Conservation (phyloP, 1,140 invertebrate genomes). For the Ganaspis sp. region DNA sequence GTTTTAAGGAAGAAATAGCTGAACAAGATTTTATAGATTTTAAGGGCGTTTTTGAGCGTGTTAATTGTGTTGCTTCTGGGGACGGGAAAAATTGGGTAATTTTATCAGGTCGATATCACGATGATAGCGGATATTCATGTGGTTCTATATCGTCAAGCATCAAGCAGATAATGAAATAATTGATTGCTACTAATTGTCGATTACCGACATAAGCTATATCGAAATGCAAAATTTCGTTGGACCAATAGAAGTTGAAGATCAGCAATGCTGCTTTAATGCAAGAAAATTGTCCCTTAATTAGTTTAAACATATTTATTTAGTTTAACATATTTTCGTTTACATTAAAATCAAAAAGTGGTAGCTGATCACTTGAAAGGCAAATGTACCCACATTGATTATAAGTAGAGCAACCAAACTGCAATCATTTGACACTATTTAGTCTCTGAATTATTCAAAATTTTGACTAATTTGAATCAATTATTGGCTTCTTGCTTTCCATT, state of each 20-base stretch:
- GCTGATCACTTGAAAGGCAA: too few relatives aligned
- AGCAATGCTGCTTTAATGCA: neutral
- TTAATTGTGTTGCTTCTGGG: neutral
- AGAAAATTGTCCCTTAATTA: neutral
- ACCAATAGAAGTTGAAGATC: neutral
- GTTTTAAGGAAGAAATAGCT: too few relatives aligned
- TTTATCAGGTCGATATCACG: neutral
- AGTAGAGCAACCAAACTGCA: too few relatives aligned
- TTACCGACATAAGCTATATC: slow-evolving; percentile 5
- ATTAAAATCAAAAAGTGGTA: too few relatives aligned
- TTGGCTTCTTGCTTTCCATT: too few relatives aligned
- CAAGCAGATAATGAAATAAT: neutral
- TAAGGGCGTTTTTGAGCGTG: neutral
- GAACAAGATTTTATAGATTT: too few relatives aligned
- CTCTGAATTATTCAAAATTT: too few relatives aligned
- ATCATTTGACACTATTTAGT: too few relatives aligned
- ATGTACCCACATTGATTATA: too few relatives aligned
- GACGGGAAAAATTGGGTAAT: neutral
- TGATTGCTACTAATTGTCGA: slow-evolving; percentile 9
- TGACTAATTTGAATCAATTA: too few relatives aligned
- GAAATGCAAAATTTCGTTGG: neutral
- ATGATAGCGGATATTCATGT: neutral
- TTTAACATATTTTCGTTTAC: neutral
- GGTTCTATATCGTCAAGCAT: neutral
- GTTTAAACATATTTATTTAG: neutral